Evolutionary conservation across 2,888 invertebrate species (phyloP).

Genomic region (Timandra comae): DNA sequence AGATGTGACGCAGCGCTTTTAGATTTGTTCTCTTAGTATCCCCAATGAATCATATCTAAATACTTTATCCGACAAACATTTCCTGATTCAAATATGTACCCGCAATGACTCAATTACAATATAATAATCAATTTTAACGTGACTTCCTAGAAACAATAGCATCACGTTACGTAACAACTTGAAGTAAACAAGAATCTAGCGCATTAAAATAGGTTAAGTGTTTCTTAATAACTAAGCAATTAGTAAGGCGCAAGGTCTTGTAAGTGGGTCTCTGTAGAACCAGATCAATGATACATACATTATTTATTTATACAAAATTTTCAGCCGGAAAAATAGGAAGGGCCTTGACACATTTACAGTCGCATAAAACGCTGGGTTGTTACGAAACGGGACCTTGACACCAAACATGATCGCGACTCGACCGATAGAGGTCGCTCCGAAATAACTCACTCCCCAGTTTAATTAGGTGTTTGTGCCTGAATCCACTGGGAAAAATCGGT

Average conservation of each 20-base stretch:
- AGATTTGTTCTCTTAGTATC: conserved; percentile 10
- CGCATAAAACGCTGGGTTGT: conserved; percentile 36
- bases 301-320: conserved; percentile 29
- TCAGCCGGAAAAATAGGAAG: conserved; percentile 45
- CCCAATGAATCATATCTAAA: conserved; percentile 15
- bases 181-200: conserved; percentile 46
- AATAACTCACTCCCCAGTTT: conserved; percentile 55
- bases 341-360: conserved; percentile 60
- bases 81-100: conserved; percentile 7
- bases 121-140: conserved; percentile 12
- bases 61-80: conserved; percentile 12
- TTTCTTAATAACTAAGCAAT: conserved; percentile 69
- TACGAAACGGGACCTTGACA: conserved; percentile 71
- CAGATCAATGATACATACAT: conserved; percentile 25
- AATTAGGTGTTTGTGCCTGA: conserved; percentile 52
- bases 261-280: conserved; percentile 33
- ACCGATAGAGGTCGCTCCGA: conserved; percentile 64
- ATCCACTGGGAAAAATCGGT: conserved; percentile 59
- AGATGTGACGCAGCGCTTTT: background rate
- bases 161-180: conserved; percentile 38
- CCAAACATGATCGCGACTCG: conserved; percentile 65
- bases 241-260: conserved; percentile 55
- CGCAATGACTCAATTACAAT: conserved; percentile 12
- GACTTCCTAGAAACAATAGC: conserved; percentile 38
- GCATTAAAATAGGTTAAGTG: conserved; percentile 67